Base-by-base conservation (phyloP, 2,888 invertebrate genomes). In the Agrenia bidenticulata region DNA sequence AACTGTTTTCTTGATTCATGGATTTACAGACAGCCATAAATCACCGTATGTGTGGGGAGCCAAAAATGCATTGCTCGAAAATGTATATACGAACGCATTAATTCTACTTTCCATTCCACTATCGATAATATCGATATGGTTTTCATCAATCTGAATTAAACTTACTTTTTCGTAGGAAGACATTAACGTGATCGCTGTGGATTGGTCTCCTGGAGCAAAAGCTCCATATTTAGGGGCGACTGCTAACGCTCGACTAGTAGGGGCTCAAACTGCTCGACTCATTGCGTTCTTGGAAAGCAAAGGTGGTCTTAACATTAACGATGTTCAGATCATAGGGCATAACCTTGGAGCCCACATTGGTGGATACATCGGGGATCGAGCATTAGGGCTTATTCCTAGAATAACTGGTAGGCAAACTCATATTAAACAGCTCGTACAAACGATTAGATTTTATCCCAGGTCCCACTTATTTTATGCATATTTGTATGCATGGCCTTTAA, bases 181-280 rank as follows among this genome's bases (percentile, higher is more conserved):
- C 71, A 83, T 85, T 1, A 87, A 87, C 72, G 83, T 87, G 0
- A 83, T 87, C 24, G 80, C 84, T 0, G 85, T 86, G 1, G 87
- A 87, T 75, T 87, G 87, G 87, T 84, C 85, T 53, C 81, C 81
- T 0, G 86, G 86, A 9, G 85, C 86, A 1, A 84, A 83, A 0
- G 83, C 84, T 80, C 86, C 85, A 77, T 87, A 87, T 69, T 72
- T 79, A 24, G 77, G 77, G 68, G 79, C 86, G 0, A 85, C 84
- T 0, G 83, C 85, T 1, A 86, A 86, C 69, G 84, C 86, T 0
- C 79, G 83, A 53, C 79, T 82, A 39, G 86, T 85, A 26, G 86
- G 85, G 41, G 79, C 81, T 9, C 83, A 84, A 75, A 80, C 84
- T 55, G 81, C 83, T 11, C 61, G 67, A 21, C 62, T 77, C 57